Evolutionary conservation across 2,113 vertebrate species (phyloP), one percentile per base, ranked within the genome.

Genomic region (Corythaixoides concolor): DNA sequence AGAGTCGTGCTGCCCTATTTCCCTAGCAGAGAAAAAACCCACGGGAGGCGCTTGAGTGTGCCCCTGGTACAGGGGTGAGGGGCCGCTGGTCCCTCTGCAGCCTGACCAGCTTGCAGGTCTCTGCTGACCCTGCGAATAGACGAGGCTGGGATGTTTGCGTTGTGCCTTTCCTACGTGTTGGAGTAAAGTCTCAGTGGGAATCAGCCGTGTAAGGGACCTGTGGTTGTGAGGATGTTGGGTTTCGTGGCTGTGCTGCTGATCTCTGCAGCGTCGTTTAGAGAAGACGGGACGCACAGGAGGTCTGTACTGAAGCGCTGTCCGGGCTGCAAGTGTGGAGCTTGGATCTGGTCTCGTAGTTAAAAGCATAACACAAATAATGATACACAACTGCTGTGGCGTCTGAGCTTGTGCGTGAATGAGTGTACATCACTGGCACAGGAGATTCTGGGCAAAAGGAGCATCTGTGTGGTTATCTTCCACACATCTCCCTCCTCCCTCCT

Each of bases 1-100:
- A 28, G 32, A 35, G 26, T 33, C 0, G 1, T 4, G 2, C 24
- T 22, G 3, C 13, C 49, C 23, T 7, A 16, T 24, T 56, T 62
- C 9, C 28, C 60, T 9, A 15, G 22, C 15, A 22, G 56, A 55
- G 18, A 35, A 26, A 28, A 62, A 4, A 1, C 11, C 8, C 15
- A 1, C 19, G 37, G 45, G 18, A 47, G 27, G 8, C 8, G 1
- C 41, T 43, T 2, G 14, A 5, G 37, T 1, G 13, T 43, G 43
- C 8, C 63, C 32, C 8, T 3, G 12, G 56, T 37, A 7, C n/a
- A 9, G 14, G 35, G 5, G 28, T n/a, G 13, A 56, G 67, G 59
- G n/a, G 28, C 13, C 28, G 7, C 43, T 33, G 26, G 11, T 50
- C 43, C 72, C 32, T 30, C 26, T 8, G 58, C 69, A 53, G 21